A percentile compares a stretch with the other conserved stretches of the same genome.
Conservation (phyloP, 2,797 vertebrate genomes). For the Steatocranus sp. region DNA sequence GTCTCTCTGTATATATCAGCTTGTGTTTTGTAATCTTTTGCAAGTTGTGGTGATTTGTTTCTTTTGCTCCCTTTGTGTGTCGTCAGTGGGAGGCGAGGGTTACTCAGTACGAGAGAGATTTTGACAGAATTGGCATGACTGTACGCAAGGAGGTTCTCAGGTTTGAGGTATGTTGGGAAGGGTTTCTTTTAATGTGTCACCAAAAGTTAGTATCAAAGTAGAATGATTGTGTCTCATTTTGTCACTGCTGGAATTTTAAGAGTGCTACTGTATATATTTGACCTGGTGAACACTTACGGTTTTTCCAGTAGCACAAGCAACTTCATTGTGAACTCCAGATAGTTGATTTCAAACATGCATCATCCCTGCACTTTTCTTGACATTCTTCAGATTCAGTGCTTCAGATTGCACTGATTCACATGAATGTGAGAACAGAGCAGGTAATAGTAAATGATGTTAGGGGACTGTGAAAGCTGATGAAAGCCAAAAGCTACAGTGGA, state of each 20-base stretch:
- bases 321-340: background rate
- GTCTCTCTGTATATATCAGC: background rate
- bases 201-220: background rate
- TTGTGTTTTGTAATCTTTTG: background rate
- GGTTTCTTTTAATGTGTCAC: background rate
- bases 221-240: background rate
- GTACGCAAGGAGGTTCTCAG: constrained; percentile 91
- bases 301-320: background rate
- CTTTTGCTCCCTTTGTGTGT: background rate
- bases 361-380: background rate
- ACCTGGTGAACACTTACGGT: background rate
- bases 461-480: background rate
- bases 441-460: background rate
- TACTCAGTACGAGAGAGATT: constrained; percentile 91
- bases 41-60: background rate
- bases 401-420: background rate
- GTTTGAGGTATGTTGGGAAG: constrained; percentile 82
- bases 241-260: background rate
- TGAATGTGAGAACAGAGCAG: background rate
- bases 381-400: background rate
- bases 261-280: background rate
- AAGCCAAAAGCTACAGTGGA: background rate
- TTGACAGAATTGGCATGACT: constrained; percentile 86
- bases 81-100: constrained; percentile 90
- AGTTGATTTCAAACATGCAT: background rate